phyloP scores from a whole-genome alignment of 64 coral and sea anemone genomes.

The Pocillopora verrucosa region DNA sequence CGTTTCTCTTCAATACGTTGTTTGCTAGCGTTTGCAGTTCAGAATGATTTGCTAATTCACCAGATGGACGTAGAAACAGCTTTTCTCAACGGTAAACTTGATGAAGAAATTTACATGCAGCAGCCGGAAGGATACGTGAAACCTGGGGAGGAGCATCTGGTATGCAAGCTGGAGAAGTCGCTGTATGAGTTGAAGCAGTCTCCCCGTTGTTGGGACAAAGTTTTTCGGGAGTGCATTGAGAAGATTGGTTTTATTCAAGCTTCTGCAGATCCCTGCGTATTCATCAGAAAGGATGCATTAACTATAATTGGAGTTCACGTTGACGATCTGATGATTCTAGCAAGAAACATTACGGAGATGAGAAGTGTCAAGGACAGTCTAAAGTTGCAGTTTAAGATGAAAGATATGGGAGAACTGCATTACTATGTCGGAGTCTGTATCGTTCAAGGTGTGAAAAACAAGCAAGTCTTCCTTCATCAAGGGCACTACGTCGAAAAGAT shows the following conservation, averaged over 20 bases:
- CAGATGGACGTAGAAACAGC: constrained; percentile 60
- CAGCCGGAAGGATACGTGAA: constrained; percentile 55
- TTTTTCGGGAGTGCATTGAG: constrained; percentile 39
- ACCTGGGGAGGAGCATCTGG: constrained; percentile 55
- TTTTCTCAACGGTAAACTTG: constrained; percentile 49
- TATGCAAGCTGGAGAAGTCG: constrained; percentile 34
- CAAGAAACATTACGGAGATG: constrained; percentile 43
- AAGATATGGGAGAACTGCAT: constrained; percentile 62
- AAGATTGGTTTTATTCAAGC: constrained; percentile 57
- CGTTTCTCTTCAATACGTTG: constrained; percentile 41
- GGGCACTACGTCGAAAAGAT: constrained; percentile 39
- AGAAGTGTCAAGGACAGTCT: constrained; percentile 41
- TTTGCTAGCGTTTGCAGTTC: constrained; percentile 26
- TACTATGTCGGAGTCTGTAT: constrained; percentile 43
- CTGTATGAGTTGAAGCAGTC: constrained; percentile 59
- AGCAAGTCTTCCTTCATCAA: constrained; percentile 41
- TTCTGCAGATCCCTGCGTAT: constrained; percentile 62
- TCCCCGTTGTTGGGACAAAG: constrained; percentile 59
- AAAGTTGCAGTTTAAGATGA: constrained; percentile 59
- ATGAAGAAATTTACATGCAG: constrained; percentile 57
- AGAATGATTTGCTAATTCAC: constrained; percentile 29
- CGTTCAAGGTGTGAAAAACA: constrained; percentile 48
- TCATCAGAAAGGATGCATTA: constrained; percentile 25
- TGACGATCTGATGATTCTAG: constrained; percentile 42
- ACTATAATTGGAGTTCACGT: constrained; percentile 50